Percentiles rank a stretch among this genome's conserved stretches.
phyloP scores from a whole-genome alignment of 2,888 invertebrate species.

The Isotomurus palustris region DNA sequence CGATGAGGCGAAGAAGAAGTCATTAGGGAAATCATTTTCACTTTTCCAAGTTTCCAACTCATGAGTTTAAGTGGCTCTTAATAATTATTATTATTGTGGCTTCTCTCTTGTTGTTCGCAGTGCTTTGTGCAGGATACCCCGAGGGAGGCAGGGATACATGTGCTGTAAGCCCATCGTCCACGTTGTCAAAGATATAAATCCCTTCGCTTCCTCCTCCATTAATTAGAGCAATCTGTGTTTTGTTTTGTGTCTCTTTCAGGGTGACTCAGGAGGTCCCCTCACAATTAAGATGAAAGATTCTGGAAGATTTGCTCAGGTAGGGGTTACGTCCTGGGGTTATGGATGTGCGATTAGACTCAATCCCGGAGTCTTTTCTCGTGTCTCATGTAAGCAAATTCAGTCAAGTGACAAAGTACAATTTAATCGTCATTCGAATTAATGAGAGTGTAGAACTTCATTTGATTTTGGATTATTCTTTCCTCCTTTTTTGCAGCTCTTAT shows the following conservation, averaged over 20 bases:
- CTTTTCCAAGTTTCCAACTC: no score
- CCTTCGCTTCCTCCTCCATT: no score
- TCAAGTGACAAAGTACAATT: neutral
- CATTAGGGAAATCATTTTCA: no score
- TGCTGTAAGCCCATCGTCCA: slow-evolving; percentile 16
- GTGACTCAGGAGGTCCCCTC: slow-evolving; percentile 39
- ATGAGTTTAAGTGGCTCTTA: no score
- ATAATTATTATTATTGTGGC: no score
- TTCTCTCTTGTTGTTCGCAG: neutral
- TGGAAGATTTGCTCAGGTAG: slow-evolving; percentile 39
- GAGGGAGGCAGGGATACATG: slow-evolving; percentile 45
- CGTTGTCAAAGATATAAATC: neutral
- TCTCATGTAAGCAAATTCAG: slow-evolving; percentile 27
- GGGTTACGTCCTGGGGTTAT: slow-evolving; percentile 44
- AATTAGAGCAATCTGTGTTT: neutral
- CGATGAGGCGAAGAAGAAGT: no score
- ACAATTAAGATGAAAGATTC: slow-evolving; percentile 29
- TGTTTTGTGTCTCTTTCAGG: slow-evolving; percentile 9
- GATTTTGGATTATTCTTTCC: slow-evolving; percentile 2
- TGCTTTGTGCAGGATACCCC: slow-evolving; percentile 34
- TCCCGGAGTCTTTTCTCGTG: slow-evolving; percentile 35
- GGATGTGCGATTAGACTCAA: slow-evolving; percentile 32
- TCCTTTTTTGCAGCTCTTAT: slow-evolving; percentile 25
- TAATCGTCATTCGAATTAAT: no score
- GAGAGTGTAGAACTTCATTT: no score